These are phyloP conservation scores for Delia radicum DNA, from an alignment of 1,140 invertebrate species.

Conservation along the genomic window DNA sequence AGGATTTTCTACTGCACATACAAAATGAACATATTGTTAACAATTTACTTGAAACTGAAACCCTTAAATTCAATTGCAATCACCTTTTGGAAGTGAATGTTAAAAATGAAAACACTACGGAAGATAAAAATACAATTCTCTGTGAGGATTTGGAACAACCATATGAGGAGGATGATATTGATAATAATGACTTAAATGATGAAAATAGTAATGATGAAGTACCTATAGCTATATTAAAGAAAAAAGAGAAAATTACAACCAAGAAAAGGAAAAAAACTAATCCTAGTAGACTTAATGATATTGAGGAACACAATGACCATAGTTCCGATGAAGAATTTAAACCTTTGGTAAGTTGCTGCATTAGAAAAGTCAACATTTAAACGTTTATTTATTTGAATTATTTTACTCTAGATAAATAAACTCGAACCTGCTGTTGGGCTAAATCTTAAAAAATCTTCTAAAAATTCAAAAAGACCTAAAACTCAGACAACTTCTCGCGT, in stretches of 20 bases:
- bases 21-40: slow-evolving; percentile 26
- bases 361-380: too few species aligned
- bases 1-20: slow-evolving; percentile 23
- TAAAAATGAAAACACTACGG: background rate
- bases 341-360: too few species aligned
- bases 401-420: too few species aligned
- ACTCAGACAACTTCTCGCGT: background rate
- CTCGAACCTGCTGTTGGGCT: too few species aligned
- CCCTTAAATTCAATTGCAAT: background rate
- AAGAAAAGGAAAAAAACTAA: too few species aligned
- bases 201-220: background rate
- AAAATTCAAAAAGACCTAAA: background rate
- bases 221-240: background rate
- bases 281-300: too few species aligned
- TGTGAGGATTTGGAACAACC: background rate
- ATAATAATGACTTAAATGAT: background rate
- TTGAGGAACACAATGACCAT: too few species aligned
- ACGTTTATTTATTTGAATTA: too few species aligned
- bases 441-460: background rate
- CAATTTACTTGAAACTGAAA: slow-evolving; percentile 17
- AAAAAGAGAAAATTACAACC: too few species aligned
- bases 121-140: too few species aligned
- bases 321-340: too few species aligned
- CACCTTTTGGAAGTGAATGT: background rate
- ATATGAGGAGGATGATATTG: background rate